Evolutionary conservation across 1,140 invertebrate species (phyloP).

Genomic region (Drosophila setifemur): DNA sequence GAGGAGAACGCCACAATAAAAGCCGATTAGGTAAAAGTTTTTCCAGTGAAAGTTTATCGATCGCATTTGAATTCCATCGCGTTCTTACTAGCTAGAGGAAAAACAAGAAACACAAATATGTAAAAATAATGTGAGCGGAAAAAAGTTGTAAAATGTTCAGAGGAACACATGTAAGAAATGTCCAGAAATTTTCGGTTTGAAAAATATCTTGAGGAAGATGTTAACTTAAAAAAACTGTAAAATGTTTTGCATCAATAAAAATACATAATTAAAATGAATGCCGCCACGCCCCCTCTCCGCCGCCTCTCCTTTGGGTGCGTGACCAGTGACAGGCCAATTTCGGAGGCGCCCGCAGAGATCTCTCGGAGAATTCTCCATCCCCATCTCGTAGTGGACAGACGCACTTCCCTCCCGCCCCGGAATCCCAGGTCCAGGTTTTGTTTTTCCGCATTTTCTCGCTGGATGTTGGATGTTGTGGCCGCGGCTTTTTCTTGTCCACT

Average conservation of each 20-base stretch:
- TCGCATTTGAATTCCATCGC: constrained; percentile 50
- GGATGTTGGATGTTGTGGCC: constrained; percentile 30
- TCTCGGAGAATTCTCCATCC: constrained; percentile 9
- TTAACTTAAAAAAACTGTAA: constrained; percentile 60
- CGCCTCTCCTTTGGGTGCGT: constrained; percentile 20
- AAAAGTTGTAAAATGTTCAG: constrained; percentile 51
- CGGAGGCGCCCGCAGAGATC: constrained; percentile 61
- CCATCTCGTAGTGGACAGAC: no score
- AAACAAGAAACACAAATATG: constrained; percentile 47
- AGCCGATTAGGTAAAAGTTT: constrained; percentile 59
- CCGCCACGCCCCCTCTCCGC: constrained; percentile 11
- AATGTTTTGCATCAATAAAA: constrained; percentile 54
- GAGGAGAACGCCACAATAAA: constrained; percentile 39
- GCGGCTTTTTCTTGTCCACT: constrained; percentile 49
- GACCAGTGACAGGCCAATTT: constrained; percentile 75
- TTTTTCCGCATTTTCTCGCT: constrained; percentile 73
- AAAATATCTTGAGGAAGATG: constrained; percentile 51
- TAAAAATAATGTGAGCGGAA: constrained; percentile 23
- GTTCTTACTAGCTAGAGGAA: constrained; percentile 67
- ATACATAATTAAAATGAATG: constrained; percentile 5
- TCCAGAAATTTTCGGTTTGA: constrained; percentile 16
- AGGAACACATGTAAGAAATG: constrained; percentile 45
- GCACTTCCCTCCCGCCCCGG: no score
- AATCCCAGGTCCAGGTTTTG: constrained; percentile 43
- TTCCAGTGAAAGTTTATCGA: constrained; percentile 59